These are phyloP conservation scores for Merodon equestris DNA, from an alignment of 2,888 invertebrate species.

Conservation along the genomic window DNA sequence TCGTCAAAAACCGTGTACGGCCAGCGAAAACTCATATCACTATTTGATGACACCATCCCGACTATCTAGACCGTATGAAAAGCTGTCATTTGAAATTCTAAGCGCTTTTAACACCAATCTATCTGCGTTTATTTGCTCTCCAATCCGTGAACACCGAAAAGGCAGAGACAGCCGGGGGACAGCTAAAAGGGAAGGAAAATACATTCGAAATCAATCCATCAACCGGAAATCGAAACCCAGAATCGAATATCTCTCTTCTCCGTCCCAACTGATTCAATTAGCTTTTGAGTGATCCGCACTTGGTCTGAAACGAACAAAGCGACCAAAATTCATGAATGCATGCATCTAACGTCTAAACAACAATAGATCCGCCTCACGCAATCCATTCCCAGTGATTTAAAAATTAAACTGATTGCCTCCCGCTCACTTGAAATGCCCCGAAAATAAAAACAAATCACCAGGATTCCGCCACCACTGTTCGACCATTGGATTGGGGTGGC, in stretches of 20 bases:
- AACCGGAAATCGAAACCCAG: background rate
- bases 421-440: background rate
- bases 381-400: slow-evolving; percentile 25
- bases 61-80: background rate
- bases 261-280: slow-evolving; percentile 36
- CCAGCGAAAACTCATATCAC: too few relatives aligned
- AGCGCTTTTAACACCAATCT: slow-evolving; percentile 8
- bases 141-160: background rate
- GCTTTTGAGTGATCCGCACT: background rate
- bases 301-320: background rate
- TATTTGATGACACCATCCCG: background rate
- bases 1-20: too few relatives aligned
- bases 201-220: slow-evolving; percentile 34
- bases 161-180: too few relatives aligned
- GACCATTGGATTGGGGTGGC: background rate
- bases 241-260: background rate
- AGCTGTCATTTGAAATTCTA: too few relatives aligned
- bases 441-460: slow-evolving; percentile 7
- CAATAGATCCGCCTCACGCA: slow-evolving; percentile 18
- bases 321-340: background rate
- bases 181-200: background rate
- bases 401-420: slow-evolving; percentile 35
- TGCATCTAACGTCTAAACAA: background rate
- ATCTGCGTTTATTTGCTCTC: slow-evolving; percentile 2
- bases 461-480: background rate